Conservation (phyloP, 1,140 invertebrate genomes). For the Saxidomus purpurata region DNA sequence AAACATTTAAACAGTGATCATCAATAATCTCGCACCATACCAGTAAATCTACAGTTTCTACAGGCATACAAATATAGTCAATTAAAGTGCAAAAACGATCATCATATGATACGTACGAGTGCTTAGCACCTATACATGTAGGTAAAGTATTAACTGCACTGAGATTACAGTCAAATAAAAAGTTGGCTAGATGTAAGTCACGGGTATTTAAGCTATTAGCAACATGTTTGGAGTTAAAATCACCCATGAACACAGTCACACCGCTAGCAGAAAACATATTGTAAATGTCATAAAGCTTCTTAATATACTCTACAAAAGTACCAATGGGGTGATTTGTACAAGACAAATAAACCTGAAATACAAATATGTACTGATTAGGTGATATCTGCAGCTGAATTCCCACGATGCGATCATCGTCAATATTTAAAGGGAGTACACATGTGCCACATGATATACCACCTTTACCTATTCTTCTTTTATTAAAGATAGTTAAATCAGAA, state of each 20-base stretch:
- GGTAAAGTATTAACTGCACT: neutral
- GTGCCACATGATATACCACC: neutral
- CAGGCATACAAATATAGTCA: slow-evolving; percentile 34
- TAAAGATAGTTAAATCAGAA: neutral
- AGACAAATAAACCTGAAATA: slow-evolving; percentile 42
- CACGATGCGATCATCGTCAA: neutral
- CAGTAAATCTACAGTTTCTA: neutral
- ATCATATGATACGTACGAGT: slow-evolving; percentile 30
- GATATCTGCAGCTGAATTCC: neutral
- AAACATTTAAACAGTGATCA: slow-evolving; percentile 45
- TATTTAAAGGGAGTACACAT: neutral
- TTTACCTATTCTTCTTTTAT: neutral
- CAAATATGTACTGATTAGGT: neutral
- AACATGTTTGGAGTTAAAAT: slow-evolving; percentile 10
- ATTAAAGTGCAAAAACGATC: neutral
- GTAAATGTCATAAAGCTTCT: slow-evolving; percentile 23
- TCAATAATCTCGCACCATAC: neutral
- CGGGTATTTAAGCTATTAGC: neutral
- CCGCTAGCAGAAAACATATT: neutral
- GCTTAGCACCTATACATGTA: neutral
- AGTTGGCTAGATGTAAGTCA: neutral
- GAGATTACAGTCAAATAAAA: neutral
- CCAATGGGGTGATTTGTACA: slow-evolving; percentile 5
- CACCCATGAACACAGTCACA: slow-evolving; percentile 15
- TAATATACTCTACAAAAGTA: neutral